These are phyloP conservation scores for Aspidapion aeneum DNA, from an alignment of 2,888 invertebrate genomes.

Conservation along the genomic window DNA sequence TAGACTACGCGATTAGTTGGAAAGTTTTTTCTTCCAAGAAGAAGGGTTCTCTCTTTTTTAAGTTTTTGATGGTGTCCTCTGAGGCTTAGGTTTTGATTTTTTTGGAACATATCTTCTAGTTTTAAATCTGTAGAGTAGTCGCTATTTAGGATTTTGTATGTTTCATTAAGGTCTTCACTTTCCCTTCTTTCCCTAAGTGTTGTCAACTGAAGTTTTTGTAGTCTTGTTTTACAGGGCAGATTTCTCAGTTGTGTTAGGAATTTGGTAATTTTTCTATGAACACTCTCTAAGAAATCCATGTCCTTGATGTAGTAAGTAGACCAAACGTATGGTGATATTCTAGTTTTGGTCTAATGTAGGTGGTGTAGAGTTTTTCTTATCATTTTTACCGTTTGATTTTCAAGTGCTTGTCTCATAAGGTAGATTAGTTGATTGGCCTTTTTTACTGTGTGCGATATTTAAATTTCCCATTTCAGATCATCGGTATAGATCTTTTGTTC, in stretches of 20 bases:
- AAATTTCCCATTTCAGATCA: too few species aligned
- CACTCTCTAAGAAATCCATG: background rate
- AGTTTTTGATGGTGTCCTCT: background rate
- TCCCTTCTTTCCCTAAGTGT: background rate
- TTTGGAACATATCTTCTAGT: background rate
- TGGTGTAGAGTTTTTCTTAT: background rate
- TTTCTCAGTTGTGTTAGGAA: background rate
- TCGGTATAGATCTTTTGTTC: too few species aligned
- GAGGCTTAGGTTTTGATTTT: background rate
- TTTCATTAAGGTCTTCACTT: background rate
- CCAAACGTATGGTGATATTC: too few species aligned
- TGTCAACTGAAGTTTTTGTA: background rate
- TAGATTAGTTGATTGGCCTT: too few species aligned
- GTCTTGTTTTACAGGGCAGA: background rate
- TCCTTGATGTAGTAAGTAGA: background rate
- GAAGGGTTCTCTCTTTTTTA: background rate
- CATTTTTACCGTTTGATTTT: too few species aligned
- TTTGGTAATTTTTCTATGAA: background rate
- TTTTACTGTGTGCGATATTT: too few species aligned
- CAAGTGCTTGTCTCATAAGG: too few species aligned
- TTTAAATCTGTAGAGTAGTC: background rate
- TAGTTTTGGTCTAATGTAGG: background rate
- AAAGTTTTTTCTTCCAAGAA: background rate
- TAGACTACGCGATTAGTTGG: background rate
- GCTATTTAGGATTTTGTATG: background rate